Evolutionary conservation across 2,888 invertebrate genomes (phyloP), one percentile per base, ranked within the genome.

Genomic region (Euphydryas editha): DNA sequence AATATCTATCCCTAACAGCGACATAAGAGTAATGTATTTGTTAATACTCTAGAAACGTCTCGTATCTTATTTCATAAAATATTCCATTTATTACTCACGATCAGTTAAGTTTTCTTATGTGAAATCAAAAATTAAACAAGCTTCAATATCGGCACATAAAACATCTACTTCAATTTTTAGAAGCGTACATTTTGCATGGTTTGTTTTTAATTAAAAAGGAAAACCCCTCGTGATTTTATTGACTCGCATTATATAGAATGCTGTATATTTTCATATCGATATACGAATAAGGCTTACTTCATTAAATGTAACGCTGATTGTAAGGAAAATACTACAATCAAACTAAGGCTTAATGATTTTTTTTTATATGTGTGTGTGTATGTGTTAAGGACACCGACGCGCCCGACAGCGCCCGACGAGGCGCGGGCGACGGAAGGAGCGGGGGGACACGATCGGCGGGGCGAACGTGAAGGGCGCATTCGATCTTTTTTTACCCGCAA

Each of bases 161-260:
- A 47, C 37, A 47, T 56, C 24, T 24, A 24, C 21, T 47, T 6
- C 8, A 18, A 47, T 56, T n/a, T 56, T 47, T 62, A 62, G 47
- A 21, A 57, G 21, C 37, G 17, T 37, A 13, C 24, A 15, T 20
- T 42, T 39, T 24, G n/a, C 21, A 2, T 17, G 58, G 58, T 64
- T 64, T 58, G 51, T 51, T 64, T 64, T 59, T 54, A 51, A 64
- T 64, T 64, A 64, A 64, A 46, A 59, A 42, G 8, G 46, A 18
- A 47, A 18, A 20, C 8, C 30, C 2, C 51, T 51, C 39, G 51
- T 24, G 10, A 21, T 24, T 17, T 51, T 59, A 59, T 54, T 51
- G 51, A n/a, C 30, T 30, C 11, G 8, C 24, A 30, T 51, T 51
- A 51, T 11, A 47, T 20, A 13, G 20, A 0, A 8, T 13, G 47